phyloP scores from a whole-genome alignment of 2,113 vertebrate species.

The Columbina picui region DNA sequence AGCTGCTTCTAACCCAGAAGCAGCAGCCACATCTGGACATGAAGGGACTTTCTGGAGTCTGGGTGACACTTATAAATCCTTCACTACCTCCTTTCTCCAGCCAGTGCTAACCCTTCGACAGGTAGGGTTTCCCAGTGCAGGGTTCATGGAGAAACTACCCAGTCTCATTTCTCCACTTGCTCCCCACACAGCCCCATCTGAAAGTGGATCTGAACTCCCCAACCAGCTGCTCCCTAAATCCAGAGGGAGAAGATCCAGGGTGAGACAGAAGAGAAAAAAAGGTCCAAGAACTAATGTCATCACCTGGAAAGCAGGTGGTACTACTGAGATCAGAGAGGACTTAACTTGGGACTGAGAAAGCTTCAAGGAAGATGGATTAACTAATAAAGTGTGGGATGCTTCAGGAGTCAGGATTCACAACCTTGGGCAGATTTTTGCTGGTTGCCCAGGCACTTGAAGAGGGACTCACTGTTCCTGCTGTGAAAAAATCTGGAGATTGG shows the following conservation, averaged over 20 bases:
- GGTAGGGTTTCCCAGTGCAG: fast-evolving
- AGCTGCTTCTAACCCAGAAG: not conserved
- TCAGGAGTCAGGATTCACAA: not conserved
- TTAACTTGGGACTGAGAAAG: not conserved
- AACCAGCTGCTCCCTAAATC: not conserved
- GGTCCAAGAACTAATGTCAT: not conserved
- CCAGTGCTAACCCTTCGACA: not conserved
- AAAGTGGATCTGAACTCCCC: not conserved
- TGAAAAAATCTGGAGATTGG: fast-evolving
- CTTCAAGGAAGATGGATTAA: not conserved
- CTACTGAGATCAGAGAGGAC: not conserved
- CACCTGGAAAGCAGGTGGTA: not conserved
- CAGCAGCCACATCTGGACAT: not conserved
- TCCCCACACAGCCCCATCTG: not conserved
- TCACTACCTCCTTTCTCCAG: not conserved
- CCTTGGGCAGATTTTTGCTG: not conserved
- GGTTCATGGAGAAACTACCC: not conserved
- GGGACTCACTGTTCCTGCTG: not conserved
- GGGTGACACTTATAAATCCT: not conserved
- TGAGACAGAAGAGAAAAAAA: not conserved
- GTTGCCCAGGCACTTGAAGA: not conserved
- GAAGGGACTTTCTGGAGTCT: not conserved
- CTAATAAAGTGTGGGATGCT: not conserved
- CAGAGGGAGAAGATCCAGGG: not conserved
- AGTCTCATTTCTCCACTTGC: fast-evolving